phyloP scores from a whole-genome alignment of 2,113 vertebrate genomes.

The Atlantisia rogersi region DNA sequence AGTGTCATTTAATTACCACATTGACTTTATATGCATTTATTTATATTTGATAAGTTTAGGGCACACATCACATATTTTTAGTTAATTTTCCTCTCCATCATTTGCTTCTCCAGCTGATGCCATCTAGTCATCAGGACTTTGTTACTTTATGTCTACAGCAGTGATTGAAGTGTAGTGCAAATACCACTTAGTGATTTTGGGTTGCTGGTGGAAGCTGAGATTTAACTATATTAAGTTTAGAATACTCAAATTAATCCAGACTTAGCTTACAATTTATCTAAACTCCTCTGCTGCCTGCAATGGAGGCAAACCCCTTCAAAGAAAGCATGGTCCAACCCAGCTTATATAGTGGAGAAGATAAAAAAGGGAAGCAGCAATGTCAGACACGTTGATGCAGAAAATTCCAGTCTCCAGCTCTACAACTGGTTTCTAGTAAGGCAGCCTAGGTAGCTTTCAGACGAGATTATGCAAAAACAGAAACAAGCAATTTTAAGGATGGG shows the following conservation, averaged over 20 bases:
- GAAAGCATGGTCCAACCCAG: not conserved
- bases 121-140: not conserved
- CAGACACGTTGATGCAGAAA: not conserved
- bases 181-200: not conserved
- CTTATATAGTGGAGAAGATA: not conserved
- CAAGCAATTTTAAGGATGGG: not conserved
- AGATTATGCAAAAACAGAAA: not conserved
- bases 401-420: not conserved
- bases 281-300: not conserved
- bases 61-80: not conserved
- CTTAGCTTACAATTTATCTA: not conserved
- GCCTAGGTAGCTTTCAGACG: not conserved
- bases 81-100: not conserved
- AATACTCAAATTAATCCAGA: not conserved
- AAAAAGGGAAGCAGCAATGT: not conserved
- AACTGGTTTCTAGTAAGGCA: not conserved
- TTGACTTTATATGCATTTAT: not conserved
- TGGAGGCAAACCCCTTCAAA: not conserved
- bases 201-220: not conserved
- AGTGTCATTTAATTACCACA: not conserved
- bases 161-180: not conserved
- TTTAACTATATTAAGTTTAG: not conserved
- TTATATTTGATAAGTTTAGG: not conserved
- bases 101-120: not conserved
- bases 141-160: not conserved